phyloP scores from a whole-genome alignment of 2,888 invertebrate genomes.

The Branchellion lobata region DNA sequence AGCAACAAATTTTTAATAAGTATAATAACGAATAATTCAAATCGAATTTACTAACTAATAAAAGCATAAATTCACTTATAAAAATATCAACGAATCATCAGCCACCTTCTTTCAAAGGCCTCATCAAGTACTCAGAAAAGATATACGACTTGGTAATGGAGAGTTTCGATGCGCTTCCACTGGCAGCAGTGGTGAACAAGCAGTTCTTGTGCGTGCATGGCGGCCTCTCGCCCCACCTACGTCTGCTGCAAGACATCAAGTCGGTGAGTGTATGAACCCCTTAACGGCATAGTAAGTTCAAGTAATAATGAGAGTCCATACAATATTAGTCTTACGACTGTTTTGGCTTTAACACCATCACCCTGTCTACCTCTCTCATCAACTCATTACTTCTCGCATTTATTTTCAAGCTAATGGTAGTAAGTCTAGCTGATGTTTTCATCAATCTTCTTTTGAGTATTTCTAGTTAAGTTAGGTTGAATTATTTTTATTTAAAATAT shows the following conservation, averaged over 20 bases:
- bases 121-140: conserved; percentile 43
- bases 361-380: not conserved
- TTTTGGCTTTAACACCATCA: not conserved
- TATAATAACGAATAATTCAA: too few species aligned
- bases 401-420: too few species aligned
- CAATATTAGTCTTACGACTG: too few species aligned
- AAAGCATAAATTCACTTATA: not conserved
- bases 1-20: too few species aligned
- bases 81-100: not conserved
- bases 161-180: conserved; percentile 41
- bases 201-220: conserved; percentile 46
- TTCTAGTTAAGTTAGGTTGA: too few species aligned
- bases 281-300: too few species aligned
- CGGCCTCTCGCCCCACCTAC: conserved; percentile 44
- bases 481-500: too few species aligned
- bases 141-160: conserved; percentile 36
- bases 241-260: conserved; percentile 35
- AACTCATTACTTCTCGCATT: not conserved
- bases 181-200: conserved; percentile 45
- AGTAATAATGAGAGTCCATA: too few species aligned
- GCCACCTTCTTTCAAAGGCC: too few species aligned
- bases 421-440: too few species aligned
- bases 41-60: not conserved
- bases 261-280: conserved; percentile 19
- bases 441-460: too few species aligned